Evolutionary conservation across 2,797 vertebrate genomes (phyloP).

Genomic region (Sebastes alutus): DNA sequence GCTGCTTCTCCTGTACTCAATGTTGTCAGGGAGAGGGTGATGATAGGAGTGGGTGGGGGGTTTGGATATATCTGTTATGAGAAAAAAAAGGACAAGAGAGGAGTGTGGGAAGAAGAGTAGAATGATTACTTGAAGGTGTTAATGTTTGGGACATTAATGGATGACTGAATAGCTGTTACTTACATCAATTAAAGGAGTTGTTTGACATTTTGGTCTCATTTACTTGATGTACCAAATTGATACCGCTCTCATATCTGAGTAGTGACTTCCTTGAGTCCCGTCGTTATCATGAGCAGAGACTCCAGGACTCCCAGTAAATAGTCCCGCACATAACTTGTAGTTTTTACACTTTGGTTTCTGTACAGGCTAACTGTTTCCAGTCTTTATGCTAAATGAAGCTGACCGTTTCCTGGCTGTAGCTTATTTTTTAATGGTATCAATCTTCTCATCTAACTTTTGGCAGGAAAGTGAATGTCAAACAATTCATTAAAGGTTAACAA

Average conservation of each 20-base stretch:
- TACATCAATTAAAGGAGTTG: background rate
- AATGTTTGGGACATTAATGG: background rate
- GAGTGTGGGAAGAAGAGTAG: background rate
- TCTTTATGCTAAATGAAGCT: background rate
- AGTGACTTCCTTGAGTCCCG: background rate
- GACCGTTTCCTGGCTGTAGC: background rate
- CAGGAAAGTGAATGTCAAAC: background rate
- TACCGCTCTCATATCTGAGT: background rate
- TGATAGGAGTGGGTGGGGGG: constrained; percentile 79
- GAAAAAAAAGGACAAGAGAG: background rate
- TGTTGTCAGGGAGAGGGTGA: constrained; percentile 80
- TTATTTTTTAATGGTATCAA: background rate
- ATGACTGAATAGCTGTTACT: background rate
- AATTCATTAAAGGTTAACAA: background rate
- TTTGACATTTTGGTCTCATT: background rate
- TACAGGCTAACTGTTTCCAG: too few relatives aligned
- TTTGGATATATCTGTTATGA: constrained; percentile 78
- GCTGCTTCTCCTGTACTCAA: constrained; percentile 89
- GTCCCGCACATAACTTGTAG: background rate
- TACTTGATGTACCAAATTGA: background rate
- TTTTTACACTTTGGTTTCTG: background rate
- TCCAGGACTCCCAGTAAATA: background rate
- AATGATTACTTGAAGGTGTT: background rate
- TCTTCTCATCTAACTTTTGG: background rate
- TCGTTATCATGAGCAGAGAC: background rate